A percentile compares a stretch with the other conserved stretches of the same genome.
Evolutionary conservation across 2,797 vertebrate genomes (phyloP).

Genomic region (Dendrocincla tyrannina): DNA sequence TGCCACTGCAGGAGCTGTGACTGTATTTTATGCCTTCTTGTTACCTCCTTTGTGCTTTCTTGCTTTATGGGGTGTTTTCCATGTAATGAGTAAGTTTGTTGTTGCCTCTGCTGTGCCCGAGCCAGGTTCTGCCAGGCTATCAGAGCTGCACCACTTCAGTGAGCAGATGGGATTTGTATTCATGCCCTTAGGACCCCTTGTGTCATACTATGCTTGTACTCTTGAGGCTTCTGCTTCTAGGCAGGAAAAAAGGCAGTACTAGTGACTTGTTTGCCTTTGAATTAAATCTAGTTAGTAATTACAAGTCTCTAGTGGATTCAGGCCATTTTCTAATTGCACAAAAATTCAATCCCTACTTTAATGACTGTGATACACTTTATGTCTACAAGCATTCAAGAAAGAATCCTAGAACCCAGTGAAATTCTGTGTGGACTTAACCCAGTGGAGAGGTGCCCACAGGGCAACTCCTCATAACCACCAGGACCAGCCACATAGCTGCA

Average conservation of each 20-base stretch:
- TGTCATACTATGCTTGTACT: accelerated
- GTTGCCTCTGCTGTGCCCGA: not conserved
- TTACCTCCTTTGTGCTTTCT: not conserved
- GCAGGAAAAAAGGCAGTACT: not conserved
- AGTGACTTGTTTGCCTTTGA: not conserved
- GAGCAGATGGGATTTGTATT: not conserved
- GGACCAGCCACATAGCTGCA: accelerated
- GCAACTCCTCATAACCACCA: not conserved
- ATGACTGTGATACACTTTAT: not conserved
- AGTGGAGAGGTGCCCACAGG: accelerated
- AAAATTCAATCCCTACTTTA: not conserved
- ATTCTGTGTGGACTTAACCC: not conserved
- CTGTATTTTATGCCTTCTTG: not conserved
- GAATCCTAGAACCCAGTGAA: not conserved
- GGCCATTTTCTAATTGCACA: not conserved
- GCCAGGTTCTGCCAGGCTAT: not conserved
- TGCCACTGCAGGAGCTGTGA: not conserved
- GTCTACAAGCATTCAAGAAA: not conserved
- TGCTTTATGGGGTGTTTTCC: not conserved
- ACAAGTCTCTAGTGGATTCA: not conserved
- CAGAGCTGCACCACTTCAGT: not conserved
- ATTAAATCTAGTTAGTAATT: not conserved
- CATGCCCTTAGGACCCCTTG: not conserved
- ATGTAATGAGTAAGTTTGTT: accelerated
- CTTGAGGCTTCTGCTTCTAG: not conserved